Percentiles rank a stretch among this genome's conserved stretches.
These are phyloP conservation scores for Strongylocentrotus purpuratus DNA, from an alignment of 35 echinoderm and acorn worm genomes.

Conservation along the genomic window DNA sequence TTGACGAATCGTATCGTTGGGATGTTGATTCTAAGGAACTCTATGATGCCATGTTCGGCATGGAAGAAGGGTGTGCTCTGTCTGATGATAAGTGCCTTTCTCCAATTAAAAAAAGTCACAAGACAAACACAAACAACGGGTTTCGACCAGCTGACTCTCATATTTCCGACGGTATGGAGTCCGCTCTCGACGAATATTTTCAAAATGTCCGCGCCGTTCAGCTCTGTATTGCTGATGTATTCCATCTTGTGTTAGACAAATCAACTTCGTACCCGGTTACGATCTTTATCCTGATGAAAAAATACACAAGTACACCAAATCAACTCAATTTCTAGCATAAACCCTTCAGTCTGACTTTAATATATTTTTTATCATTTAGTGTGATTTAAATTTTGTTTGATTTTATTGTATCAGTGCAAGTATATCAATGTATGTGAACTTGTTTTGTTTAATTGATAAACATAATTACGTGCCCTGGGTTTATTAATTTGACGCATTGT, in stretches of 20 bases:
- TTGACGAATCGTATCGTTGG: neutral
- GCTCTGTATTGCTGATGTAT: neutral
- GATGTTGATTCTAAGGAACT: neutral
- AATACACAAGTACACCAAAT: too few species aligned
- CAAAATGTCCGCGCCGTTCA: neutral
- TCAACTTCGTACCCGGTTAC: too few species aligned
- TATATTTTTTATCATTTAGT: too few species aligned
- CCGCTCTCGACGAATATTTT: neutral
- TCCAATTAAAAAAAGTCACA: neutral
- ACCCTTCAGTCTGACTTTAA: too few species aligned
- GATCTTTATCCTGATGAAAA: too few species aligned
- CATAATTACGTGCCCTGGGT: too few species aligned
- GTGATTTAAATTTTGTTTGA: too few species aligned
- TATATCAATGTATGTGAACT: too few species aligned
- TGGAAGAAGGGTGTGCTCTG: neutral
- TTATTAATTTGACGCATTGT: too few species aligned
- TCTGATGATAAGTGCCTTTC: neutral
- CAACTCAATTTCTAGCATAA: too few species aligned
- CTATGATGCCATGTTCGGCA: neutral
- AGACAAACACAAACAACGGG: neutral
- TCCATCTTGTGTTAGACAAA: neutral
- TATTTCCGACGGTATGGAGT: neutral
- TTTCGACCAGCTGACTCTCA: neutral
- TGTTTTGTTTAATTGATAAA: too few species aligned
- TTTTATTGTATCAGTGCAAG: too few species aligned